Evolutionary conservation across 2,888 invertebrate genomes (phyloP).

Genomic region (Leptopterna dolabrata): DNA sequence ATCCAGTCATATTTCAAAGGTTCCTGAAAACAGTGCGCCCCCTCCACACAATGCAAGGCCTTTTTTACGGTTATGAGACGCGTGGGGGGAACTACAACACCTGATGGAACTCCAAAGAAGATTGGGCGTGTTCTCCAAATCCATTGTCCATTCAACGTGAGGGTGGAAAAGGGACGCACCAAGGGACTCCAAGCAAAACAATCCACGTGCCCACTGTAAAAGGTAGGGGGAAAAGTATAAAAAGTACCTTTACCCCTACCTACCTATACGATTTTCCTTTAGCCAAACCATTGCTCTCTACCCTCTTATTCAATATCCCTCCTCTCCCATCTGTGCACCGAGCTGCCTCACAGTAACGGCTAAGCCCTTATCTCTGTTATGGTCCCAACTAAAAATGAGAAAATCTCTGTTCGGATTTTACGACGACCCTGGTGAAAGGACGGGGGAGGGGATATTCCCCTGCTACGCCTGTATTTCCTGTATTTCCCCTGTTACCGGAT

Average conservation of each 20-base stretch:
- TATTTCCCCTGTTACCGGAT: background rate
- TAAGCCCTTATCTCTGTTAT: conserved; percentile 33
- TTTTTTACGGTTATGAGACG: conserved; percentile 14
- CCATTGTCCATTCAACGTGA: conserved; percentile 23
- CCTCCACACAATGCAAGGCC: background rate
- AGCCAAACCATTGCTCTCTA: background rate
- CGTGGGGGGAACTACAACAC: background rate
- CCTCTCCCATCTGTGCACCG: background rate
- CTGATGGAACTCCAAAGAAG: background rate
- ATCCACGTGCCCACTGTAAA: conserved; percentile 31
- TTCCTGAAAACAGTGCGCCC: background rate
- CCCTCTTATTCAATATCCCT: conserved; percentile 26
- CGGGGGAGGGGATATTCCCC: background rate
- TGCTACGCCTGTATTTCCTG: too few relatives aligned
- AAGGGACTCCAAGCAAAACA: conserved; percentile 5
- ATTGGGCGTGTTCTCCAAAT: background rate
- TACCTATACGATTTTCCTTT: background rate
- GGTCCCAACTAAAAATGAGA: conserved; percentile 22
- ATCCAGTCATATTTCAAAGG: background rate
- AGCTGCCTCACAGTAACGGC: background rate
- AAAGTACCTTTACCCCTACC: background rate
- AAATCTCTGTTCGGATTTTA: conserved; percentile 36
- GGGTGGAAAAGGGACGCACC: background rate
- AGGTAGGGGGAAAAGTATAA: background rate
- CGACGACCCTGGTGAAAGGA: too few relatives aligned